Conservation (phyloP, 2,888 invertebrate species). For the Leptopilina myrica region DNA sequence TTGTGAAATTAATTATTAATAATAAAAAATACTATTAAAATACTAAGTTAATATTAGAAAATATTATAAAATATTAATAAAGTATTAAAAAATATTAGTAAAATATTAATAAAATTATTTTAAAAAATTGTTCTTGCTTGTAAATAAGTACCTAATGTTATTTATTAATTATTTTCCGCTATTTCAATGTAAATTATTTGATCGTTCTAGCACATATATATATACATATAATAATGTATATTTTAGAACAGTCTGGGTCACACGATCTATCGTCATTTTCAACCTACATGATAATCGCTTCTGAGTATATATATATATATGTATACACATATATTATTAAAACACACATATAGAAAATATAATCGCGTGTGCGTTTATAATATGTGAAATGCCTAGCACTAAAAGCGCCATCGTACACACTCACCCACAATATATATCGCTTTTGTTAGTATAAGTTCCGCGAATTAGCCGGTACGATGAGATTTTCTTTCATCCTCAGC, state of each 20-base stretch:
- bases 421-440: slow-evolving; percentile 59
- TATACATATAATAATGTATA: not conserved
- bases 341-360: not conserved
- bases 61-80: too few species aligned
- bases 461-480: slow-evolving; percentile 62
- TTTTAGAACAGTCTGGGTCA: slow-evolving; percentile 5
- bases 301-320: not conserved
- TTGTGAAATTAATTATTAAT: too few species aligned
- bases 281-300: slow-evolving; percentile 8
- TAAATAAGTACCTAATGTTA: too few species aligned
- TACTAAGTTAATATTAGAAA: too few species aligned
- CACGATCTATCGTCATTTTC: slow-evolving; percentile 1
- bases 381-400: slow-evolving; percentile 20
- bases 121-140: too few species aligned
- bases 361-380: slow-evolving; percentile 1
- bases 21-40: too few species aligned
- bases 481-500: slow-evolving; percentile 62
- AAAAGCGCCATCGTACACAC: slow-evolving; percentile 22
- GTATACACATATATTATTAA: slow-evolving; percentile 2
- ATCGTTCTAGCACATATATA: too few species aligned
- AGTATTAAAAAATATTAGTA: too few species aligned
- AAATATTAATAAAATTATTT: too few species aligned
- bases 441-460: slow-evolving; percentile 66
- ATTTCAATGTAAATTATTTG: too few species aligned
- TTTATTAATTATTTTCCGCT: too few species aligned